Conservation (phyloP, 2,888 invertebrate species). For the Trisateles emortualis region DNA sequence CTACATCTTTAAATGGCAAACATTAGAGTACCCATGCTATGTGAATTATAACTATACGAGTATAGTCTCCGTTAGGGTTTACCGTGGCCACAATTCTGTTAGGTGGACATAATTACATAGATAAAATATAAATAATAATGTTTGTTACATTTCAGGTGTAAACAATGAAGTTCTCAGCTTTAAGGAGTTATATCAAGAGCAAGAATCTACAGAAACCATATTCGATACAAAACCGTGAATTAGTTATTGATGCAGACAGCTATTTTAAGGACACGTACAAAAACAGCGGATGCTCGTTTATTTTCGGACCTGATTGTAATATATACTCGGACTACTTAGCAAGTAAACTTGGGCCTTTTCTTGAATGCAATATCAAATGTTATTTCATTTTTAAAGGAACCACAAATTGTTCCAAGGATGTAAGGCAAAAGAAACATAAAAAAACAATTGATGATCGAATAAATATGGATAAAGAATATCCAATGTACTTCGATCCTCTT, state of each 20-base stretch:
- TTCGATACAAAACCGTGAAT: conserved; percentile 19
- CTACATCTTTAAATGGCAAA: too few relatives aligned
- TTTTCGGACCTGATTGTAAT: conserved; percentile 42
- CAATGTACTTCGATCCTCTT: conserved; percentile 28
- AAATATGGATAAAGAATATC: neutral
- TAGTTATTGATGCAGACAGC: conserved; percentile 38
- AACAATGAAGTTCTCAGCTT: conserved; percentile 26
- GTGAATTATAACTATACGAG: too few relatives aligned
- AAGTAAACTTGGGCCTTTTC: conserved; percentile 16
- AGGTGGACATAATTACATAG: too few relatives aligned
- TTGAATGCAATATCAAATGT: conserved; percentile 21
- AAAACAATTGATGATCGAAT: conserved; percentile 11
- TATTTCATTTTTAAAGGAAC: conserved; percentile 39
- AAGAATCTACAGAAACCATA: conserved; percentile 13
- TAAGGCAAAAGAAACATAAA: conserved; percentile 25
- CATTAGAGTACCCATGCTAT: too few relatives aligned
- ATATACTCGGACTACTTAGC: conserved; percentile 28
- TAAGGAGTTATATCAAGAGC: conserved; percentile 29
- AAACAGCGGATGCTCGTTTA: conserved; percentile 44
- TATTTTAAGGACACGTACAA: conserved; percentile 44
- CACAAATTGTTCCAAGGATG: conserved; percentile 7
- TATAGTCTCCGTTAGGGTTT: too few relatives aligned
- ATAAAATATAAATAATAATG: too few relatives aligned
- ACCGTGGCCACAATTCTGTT: too few relatives aligned
- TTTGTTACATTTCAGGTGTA: conserved; percentile 18